phyloP scores from a whole-genome alignment of 2,797 vertebrate genomes.

The Hafferia zeledoni region DNA sequence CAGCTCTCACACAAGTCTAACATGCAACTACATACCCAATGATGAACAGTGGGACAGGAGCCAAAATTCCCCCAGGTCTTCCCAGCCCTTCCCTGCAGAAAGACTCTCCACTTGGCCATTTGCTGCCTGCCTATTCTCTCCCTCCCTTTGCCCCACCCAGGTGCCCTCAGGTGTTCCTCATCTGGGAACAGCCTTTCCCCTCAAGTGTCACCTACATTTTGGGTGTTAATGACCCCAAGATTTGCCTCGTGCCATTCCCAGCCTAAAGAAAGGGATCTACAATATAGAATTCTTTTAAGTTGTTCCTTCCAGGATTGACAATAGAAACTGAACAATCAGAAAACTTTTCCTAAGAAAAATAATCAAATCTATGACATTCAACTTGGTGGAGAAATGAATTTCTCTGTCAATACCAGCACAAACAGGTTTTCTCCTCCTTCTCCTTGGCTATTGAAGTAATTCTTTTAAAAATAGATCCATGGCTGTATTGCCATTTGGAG shows the following conservation, averaged over 20 bases:
- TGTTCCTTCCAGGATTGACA: neutral
- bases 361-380: neutral
- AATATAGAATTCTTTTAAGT: neutral
- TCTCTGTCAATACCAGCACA: slow-evolving; percentile 1
- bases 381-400: neutral
- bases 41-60: neutral
- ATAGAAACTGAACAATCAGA: neutral
- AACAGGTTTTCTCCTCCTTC: slow-evolving; percentile 19
- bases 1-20: neutral
- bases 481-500: neutral
- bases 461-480: slow-evolving; percentile 1
- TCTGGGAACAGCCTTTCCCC: neutral
- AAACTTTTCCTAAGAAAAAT: neutral
- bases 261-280: neutral
- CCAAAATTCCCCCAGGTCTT: too few species aligned
- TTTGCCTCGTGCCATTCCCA: neutral
- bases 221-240: neutral
- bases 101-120: neutral
- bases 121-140: neutral
- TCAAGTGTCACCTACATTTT: neutral
- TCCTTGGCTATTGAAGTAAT: neutral
- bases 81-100: neutral
- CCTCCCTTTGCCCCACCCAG: neutral
- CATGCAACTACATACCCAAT: rapidly evolving
- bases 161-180: neutral